These are phyloP conservation scores for Cosmia trapezina DNA, from an alignment of 2,888 invertebrate species.

Conservation along the genomic window DNA sequence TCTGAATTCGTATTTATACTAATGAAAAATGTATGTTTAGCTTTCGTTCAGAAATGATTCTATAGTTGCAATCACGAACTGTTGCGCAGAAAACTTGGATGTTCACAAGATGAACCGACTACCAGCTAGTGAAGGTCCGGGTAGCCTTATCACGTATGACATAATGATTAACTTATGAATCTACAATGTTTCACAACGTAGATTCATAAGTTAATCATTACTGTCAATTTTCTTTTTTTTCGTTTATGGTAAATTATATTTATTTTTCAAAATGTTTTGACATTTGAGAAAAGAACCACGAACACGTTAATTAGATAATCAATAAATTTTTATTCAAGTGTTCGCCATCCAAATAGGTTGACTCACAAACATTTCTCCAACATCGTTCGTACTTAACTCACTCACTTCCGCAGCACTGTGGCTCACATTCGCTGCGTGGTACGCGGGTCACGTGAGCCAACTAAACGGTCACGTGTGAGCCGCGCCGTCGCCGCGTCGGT, in stretches of 20 bases:
- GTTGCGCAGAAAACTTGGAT: not conserved
- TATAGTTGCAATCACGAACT: no score
- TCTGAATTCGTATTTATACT: not conserved
- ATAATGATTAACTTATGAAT: no score
- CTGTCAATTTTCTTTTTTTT: no score
- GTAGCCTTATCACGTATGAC: not conserved
- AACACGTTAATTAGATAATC: no score
- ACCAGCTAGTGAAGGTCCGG: not conserved
- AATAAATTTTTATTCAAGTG: no score
- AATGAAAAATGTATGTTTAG: not conserved
- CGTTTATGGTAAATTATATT: no score
- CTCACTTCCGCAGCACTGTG: conserved; percentile 1
- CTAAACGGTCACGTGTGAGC: conserved; percentile 72
- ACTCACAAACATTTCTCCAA: not conserved
- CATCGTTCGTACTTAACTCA: not conserved
- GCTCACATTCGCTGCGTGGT: not conserved
- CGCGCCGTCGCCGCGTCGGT: conserved; percentile 31
- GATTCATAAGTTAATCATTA: no score
- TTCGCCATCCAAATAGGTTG: not conserved
- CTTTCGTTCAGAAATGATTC: not conserved
- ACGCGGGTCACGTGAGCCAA: conserved; percentile 58
- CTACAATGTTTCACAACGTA: no score
- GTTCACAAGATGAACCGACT: not conserved
- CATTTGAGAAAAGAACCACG: no score
- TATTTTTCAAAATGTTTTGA: no score